Conservation (phyloP, 2,113 vertebrate species). For the Helogale parvula region DNA sequence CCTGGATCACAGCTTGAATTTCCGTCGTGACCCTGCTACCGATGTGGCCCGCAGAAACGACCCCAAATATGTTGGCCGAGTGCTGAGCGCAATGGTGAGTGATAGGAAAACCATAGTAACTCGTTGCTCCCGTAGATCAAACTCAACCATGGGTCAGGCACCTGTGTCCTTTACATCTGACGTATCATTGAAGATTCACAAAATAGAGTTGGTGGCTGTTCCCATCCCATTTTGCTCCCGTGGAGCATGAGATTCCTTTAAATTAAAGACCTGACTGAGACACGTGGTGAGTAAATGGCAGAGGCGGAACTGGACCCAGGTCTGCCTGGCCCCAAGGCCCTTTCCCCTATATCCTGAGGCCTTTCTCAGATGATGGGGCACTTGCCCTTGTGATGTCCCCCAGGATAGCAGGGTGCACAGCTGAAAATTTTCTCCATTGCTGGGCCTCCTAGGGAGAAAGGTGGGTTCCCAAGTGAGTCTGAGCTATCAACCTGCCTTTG, state of each 20-base stretch:
- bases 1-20: conserved; percentile 85
- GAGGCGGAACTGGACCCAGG: neutral
- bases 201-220: neutral
- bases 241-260: neutral
- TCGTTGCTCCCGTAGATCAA: neutral
- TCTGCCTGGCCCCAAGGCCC: neutral
- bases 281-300: neutral
- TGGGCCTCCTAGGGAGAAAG: neutral
- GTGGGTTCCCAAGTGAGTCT: neutral
- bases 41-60: conserved; percentile 84
- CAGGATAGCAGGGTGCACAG: neutral
- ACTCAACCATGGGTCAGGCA: rapidly evolving
- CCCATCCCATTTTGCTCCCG: neutral
- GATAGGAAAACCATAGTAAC: neutral
- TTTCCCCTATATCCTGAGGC: neutral
- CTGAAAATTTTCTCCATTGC: neutral
- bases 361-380: neutral
- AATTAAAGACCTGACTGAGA: neutral
- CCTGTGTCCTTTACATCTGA: rapidly evolving
- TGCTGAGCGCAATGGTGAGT: conserved; percentile 89
- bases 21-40: conserved; percentile 80
- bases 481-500: neutral
- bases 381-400: neutral
- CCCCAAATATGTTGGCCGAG: conserved; percentile 86
- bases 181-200: neutral